Evolutionary conservation across 2,888 invertebrate genomes (phyloP).

Genomic region (Hydrotaea diabolus): DNA sequence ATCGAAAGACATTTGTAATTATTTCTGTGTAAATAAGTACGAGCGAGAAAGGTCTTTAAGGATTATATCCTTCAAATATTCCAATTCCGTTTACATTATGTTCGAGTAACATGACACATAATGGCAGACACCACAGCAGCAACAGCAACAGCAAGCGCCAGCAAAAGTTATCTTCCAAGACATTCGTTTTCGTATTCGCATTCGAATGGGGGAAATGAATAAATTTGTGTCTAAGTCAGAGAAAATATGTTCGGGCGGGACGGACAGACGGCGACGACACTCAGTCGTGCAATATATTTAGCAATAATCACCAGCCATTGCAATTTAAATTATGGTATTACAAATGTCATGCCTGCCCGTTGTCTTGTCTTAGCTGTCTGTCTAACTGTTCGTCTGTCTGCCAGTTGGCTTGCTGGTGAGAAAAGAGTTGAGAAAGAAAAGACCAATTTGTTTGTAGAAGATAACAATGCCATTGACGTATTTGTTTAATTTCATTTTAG

Average conservation of each 20-base stretch:
- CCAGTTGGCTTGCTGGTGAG: neutral
- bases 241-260: neutral
- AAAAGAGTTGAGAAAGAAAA: constrained; percentile 31
- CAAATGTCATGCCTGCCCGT: constrained; percentile 30
- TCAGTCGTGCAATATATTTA: constrained; percentile 8
- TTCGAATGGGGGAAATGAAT: no score
- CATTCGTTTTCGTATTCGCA: no score
- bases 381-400: neutral
- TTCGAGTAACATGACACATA: constrained; percentile 25
- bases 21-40: neutral
- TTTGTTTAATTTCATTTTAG: constrained; percentile 56
- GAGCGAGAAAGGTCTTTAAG: constrained; percentile 12
- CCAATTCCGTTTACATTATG: neutral
- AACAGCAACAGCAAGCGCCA: neutral
- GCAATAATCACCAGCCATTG: constrained; percentile 29
- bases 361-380: constrained; percentile 11
- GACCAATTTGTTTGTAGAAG: constrained; percentile 59
- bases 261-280: constrained; percentile 1
- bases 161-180: constrained; percentile 37
- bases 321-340: constrained; percentile 33
- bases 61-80: neutral
- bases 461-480: constrained; percentile 59
- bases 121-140: no score
- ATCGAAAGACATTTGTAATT: constrained; percentile 20
- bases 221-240: neutral